Base-by-base conservation (phyloP, 2,113 vertebrate species). In the Cyprinodon tularosa region DNA sequence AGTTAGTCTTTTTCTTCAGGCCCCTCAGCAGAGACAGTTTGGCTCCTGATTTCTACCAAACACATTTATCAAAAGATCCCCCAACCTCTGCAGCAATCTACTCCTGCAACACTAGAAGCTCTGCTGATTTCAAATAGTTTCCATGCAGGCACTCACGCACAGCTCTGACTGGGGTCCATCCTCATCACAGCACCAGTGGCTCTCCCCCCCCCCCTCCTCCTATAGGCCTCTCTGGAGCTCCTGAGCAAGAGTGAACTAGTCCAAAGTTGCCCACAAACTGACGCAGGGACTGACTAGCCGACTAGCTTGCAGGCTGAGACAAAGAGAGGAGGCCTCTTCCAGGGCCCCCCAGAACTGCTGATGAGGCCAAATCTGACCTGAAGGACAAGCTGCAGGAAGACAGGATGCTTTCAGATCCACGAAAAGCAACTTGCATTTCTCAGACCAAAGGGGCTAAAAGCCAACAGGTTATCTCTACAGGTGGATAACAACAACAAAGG, bases 21-120 rank as follows among this genome's bases (percentile, higher is more conserved):
- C n/a, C 3, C 4, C n/a, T 20, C 38, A 3, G 1, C 37, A 17
- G 62, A 6, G 37, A 73, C 82, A 73, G 77, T 72, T 87, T 74
- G 53, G 83, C 90, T 91, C 74, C 86, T 94, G 94, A 92, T 92
- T 91, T 89, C 89, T 83, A 85, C 88, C 87, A 91, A 91, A 92
- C 91, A 92, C 93, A 96, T 95, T 96, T 96, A 96, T 96, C 94
- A 95, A 91, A 89, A 82, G 14, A 92, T 92, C 90, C 86, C 90
- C 20, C 40, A 22, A 45, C 36, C 60, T 42, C 64, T 3, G 64
- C 9, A 57, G n/a, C 64, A 47, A 12, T 12, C 11, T 11, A 7
- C n/a, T 29, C 12, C 48, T 40, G 48, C 36, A 86, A 84, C 90
- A 90, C 92, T 87, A 78, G 90, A 86, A 91, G 68, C 80, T 7